Evolutionary conservation across 1,140 invertebrate species (phyloP).

Genomic region (Drosophila triauraria): DNA sequence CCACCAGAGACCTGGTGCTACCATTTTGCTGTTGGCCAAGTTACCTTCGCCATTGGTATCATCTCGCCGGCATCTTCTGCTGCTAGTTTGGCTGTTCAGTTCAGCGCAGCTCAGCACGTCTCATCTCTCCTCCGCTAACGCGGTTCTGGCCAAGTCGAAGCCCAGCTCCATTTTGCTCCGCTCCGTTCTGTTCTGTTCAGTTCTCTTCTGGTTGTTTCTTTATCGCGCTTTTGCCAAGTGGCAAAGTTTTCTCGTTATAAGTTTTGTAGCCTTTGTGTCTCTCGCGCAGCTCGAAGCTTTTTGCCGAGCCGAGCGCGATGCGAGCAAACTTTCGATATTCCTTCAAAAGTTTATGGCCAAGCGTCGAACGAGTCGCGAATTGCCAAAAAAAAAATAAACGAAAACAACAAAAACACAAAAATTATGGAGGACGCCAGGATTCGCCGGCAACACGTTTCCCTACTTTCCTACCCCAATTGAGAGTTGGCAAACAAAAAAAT

Average conservation of each 20-base stretch:
- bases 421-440: slow-evolving; percentile 38
- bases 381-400: slow-evolving; percentile 32
- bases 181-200: slow-evolving; percentile 35
- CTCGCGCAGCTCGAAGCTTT: slow-evolving; percentile 66
- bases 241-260: slow-evolving; percentile 85
- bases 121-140: slow-evolving; percentile 1
- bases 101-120: slow-evolving; percentile 23
- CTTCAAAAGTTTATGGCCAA: slow-evolving; percentile 75
- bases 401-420: slow-evolving; percentile 4
- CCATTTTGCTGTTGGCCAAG: slow-evolving; percentile 24
- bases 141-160: slow-evolving; percentile 6
- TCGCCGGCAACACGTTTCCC: slow-evolving; percentile 44
- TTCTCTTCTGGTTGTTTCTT: slow-evolving; percentile 74
- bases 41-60: slow-evolving; percentile 58
- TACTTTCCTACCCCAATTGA: slow-evolving; percentile 32
- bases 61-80: slow-evolving; percentile 64
- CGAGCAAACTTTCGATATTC: slow-evolving; percentile 78
- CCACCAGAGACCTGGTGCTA: neutral
- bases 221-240: slow-evolving; percentile 84
- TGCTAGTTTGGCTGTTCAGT: slow-evolving; percentile 29
- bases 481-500: slow-evolving; percentile 60
- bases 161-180: slow-evolving; percentile 18
- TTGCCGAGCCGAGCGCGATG: slow-evolving; percentile 44
- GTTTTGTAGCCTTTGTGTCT: slow-evolving; percentile 85
- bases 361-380: slow-evolving; percentile 61